A percentile compares a stretch with the other conserved stretches of the same genome.
Evolutionary conservation across 1,140 invertebrate species (phyloP).

Genomic region (Ridgeia piscesae): DNA sequence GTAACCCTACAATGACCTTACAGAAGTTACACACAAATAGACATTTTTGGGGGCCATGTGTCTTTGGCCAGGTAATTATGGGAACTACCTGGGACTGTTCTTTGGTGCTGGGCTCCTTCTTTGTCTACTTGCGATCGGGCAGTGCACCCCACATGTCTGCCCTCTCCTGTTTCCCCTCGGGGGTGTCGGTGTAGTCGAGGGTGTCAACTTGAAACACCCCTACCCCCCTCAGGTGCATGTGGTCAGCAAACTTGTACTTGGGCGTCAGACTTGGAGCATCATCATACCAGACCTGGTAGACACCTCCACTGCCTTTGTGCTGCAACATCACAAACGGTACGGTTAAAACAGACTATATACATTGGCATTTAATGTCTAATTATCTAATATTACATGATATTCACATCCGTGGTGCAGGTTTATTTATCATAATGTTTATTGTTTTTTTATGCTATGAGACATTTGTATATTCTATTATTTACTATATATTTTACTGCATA

Average conservation of each 20-base stretch:
- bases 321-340: not conserved
- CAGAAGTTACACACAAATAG: not conserved
- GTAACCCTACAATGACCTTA: no score
- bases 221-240: constrained; percentile 48
- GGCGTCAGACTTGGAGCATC: constrained; percentile 45
- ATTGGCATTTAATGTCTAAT: no score
- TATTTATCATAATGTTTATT: no score
- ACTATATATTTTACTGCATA: no score
- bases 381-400: no score
- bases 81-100: no score
- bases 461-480: no score
- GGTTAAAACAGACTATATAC: not conserved
- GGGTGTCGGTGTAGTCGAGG: constrained; percentile 43
- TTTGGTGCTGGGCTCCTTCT: no score
- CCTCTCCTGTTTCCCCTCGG: constrained; percentile 29
- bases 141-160: constrained; percentile 47
- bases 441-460: no score
- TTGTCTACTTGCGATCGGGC: constrained; percentile 22
- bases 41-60: not conserved
- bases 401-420: no score
- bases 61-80: no score
- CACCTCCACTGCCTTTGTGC: not conserved
- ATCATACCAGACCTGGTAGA: constrained; percentile 54
- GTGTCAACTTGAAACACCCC: constrained; percentile 58
- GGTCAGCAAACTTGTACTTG: constrained; percentile 45